phyloP scores from a whole-genome alignment of 2,797 vertebrate genomes.

The Tadarida brasiliensis region DNA sequence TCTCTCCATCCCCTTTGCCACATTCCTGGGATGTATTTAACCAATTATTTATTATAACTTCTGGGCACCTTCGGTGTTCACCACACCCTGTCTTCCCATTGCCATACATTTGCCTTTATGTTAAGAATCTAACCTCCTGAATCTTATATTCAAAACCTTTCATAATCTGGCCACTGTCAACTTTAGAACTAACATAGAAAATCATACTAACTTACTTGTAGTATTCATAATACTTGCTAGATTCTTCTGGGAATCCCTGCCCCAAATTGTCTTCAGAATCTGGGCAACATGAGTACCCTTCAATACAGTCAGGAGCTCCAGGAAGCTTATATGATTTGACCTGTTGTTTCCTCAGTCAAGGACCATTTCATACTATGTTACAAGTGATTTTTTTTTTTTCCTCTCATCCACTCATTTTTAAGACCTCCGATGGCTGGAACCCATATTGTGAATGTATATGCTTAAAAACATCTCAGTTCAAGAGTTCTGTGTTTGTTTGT shows the following conservation, averaged over 20 bases:
- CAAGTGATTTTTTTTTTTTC: not conserved
- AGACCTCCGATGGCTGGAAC: not conserved
- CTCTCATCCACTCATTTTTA: no score
- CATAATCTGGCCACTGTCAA: not conserved
- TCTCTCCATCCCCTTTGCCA: not conserved
- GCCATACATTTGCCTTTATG: not conserved
- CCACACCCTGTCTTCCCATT: not conserved
- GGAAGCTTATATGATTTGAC: not conserved
- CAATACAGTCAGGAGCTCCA: not conserved
- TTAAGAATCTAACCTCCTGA: not conserved
- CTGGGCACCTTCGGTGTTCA: not conserved
- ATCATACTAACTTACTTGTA: not conserved
- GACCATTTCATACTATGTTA: not conserved
- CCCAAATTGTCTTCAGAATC: not conserved
- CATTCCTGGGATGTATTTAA: not conserved
- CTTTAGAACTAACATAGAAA: not conserved
- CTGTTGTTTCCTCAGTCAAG: not conserved
- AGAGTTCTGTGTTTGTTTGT: not conserved
- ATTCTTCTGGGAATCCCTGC: not conserved
- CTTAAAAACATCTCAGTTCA: not conserved
- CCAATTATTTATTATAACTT: not conserved
- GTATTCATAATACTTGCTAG: not conserved
- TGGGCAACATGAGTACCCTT: not conserved
- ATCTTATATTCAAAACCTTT: not conserved
- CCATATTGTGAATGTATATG: not conserved